Evolutionary conservation across 2,113 vertebrate species (phyloP).

Genomic region (Pavo muticus): DNA sequence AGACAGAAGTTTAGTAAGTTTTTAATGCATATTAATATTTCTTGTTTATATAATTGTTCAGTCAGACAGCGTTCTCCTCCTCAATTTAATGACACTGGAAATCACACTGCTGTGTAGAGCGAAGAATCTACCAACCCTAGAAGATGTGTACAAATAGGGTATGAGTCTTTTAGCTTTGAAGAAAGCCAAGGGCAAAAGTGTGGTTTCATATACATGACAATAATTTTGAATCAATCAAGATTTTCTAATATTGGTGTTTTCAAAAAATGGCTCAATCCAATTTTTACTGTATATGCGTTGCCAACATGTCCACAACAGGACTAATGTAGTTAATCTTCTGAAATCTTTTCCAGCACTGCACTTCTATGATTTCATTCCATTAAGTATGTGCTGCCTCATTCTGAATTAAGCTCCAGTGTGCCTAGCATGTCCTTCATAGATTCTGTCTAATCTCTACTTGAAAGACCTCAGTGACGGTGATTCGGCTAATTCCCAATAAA

Average conservation of each 20-base stretch:
- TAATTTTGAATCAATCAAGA: not conserved
- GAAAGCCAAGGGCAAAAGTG: not conserved
- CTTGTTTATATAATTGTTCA: not conserved
- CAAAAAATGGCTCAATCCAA: not conserved
- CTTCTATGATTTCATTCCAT: not conserved
- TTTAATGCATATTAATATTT: not conserved
- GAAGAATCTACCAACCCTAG: not conserved
- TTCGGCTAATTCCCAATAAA: not conserved
- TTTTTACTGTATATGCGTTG: not conserved
- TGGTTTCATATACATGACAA: not conserved
- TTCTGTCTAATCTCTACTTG: slow-evolving; percentile 28
- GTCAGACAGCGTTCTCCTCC: not conserved
- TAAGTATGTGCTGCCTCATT: not conserved
- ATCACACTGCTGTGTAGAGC: not conserved
- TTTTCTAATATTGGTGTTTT: not conserved
- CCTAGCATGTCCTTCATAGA: not conserved
- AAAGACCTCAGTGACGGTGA: slow-evolving; percentile 14
- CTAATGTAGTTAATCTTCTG: not conserved
- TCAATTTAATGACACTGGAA: not conserved
- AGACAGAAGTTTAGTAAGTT: not conserved
- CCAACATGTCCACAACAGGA: not conserved
- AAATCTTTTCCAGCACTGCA: not conserved
- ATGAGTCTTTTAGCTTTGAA: not conserved
- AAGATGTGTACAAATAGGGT: not conserved
- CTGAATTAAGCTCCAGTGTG: not conserved